These are phyloP conservation scores for Chromis chromis DNA, from an alignment of 2,797 vertebrate species.

Conservation along the genomic window DNA sequence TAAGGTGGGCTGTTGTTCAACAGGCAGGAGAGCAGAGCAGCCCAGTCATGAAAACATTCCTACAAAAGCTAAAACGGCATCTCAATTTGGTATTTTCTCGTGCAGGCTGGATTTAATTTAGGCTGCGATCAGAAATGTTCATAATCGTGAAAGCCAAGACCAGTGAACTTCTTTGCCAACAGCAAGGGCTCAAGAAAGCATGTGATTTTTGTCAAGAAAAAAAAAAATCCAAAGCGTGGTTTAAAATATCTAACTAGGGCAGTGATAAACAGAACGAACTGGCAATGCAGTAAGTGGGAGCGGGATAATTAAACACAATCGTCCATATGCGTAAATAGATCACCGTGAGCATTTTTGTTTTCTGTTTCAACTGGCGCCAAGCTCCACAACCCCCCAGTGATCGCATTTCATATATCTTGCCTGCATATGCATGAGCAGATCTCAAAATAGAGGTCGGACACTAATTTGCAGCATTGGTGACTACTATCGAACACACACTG, in stretches of 20 bases:
- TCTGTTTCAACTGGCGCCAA: background rate
- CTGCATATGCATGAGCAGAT: conserved; percentile 1
- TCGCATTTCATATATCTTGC: background rate
- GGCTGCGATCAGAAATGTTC: conserved; percentile 46
- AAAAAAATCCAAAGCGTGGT: conserved; percentile 14
- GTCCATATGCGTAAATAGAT: conserved; percentile 15
- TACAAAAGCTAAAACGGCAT: conserved; percentile 62
- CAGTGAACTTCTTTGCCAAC: conserved; percentile 27
- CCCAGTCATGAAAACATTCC: conserved; percentile 54
- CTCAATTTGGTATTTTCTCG: conserved; percentile 46
- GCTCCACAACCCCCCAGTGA: background rate
- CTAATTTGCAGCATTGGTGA: background rate
- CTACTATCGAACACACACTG: background rate
- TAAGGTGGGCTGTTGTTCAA: conserved; percentile 19
- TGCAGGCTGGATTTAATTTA: conserved; percentile 48
- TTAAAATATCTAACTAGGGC: conserved; percentile 20
- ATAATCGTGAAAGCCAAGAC: conserved; percentile 37
- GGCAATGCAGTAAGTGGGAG: background rate
- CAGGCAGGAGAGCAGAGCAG: conserved; percentile 26
- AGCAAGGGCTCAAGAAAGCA: background rate
- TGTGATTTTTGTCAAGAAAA: conserved; percentile 35
- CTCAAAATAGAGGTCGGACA: background rate
- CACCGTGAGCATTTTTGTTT: background rate
- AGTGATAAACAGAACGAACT: conserved; percentile 10
- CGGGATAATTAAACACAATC: background rate